Base-by-base conservation (phyloP, 2,113 vertebrate genomes). In the western clawed frog (Xenopus tropicalis) region DNA sequence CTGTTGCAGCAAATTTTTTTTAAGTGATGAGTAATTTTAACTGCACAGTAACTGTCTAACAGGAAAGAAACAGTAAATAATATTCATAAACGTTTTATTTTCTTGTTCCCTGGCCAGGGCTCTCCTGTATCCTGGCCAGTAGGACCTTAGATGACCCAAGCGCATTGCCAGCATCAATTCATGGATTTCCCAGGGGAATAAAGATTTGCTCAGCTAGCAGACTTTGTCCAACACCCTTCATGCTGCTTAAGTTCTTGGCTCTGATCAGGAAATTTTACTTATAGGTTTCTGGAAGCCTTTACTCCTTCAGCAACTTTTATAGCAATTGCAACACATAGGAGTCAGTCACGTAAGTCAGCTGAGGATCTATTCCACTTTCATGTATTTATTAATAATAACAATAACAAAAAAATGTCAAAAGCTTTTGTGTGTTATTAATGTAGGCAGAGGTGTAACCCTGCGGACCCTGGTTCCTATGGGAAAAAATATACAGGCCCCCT, bases 211-310 rank as follows among this genome's bases (percentile, higher is more conserved):
- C 56, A 43, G 12, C 13, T 37, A 63, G 37, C 22, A 63, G 3
- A 29, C 61, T 37, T 14, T 48, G 17, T 63, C 9, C 29, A 21
- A 19, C 61, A 23, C 14, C 20, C 25, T 65, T 52, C 37, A 22
- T 64, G 61, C 70, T 54, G 58, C 20, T 25, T 51, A 65, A 72
- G 61, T 48, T 43, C 12, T 65, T 72, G 70, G 61, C 37, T 66
- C 19, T 10, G 23, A 22, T n/a, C 23, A 54, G n/a, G 10, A 57
- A 65, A 25, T 43, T 57, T 16, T 63, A 42, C 37, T 63, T 63
- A 37, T 17, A 4, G 37, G 22, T 16, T 29, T 29, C 25, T 63
- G n/a, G 37, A 72, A 61, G 20, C n/a, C 10, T 23, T 9, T 46
- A 37, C 59, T 14, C 43, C 24, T 71, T 63, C 61, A 19, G 14